A percentile compares a stretch with the other conserved stretches of the same genome.
These are phyloP conservation scores for Choristoneura rosaceana DNA, from an alignment of 2,888 invertebrate genomes.

Conservation along the genomic window DNA sequence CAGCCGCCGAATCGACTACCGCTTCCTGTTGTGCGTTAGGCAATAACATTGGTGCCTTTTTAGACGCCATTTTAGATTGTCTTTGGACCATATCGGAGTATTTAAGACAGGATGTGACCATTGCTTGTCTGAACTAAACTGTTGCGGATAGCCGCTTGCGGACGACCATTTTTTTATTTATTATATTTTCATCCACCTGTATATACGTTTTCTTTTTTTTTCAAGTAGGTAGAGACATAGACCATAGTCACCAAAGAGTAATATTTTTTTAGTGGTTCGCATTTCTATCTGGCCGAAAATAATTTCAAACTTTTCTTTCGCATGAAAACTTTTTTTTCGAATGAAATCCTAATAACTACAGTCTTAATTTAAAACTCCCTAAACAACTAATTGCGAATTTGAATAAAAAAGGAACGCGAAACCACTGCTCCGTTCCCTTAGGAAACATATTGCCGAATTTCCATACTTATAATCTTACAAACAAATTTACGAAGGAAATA, in stretches of 20 bases:
- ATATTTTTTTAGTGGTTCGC: no score
- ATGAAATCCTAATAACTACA: background rate
- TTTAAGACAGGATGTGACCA: constrained; percentile 38
- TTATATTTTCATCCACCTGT: background rate
- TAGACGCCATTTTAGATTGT: constrained; percentile 38
- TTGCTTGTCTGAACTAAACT: background rate
- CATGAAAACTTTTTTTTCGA: background rate
- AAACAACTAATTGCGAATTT: constrained; percentile 33
- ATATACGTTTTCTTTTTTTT: background rate
- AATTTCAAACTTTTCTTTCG: background rate
- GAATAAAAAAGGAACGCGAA: constrained; percentile 39
- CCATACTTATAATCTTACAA: constrained; percentile 74
- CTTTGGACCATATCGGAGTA: constrained; percentile 35
- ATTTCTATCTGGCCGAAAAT: background rate
- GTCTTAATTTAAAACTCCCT: constrained; percentile 8
- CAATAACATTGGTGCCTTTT: constrained; percentile 38
- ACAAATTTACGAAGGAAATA: constrained; percentile 70
- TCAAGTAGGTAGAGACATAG: no score
- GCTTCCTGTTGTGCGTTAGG: constrained; percentile 43
- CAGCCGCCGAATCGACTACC: constrained; percentile 41
- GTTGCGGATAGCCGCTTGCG: background rate
- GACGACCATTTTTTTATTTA: background rate
- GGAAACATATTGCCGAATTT: constrained; percentile 63
- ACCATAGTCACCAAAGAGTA: no score
- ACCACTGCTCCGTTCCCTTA: constrained; percentile 46